Percentiles rank a stretch among this genome's conserved stretches.
These are phyloP conservation scores for Leucoraja ocellata DNA, from an alignment of 2,797 vertebrate species.

Conservation along the genomic window DNA sequence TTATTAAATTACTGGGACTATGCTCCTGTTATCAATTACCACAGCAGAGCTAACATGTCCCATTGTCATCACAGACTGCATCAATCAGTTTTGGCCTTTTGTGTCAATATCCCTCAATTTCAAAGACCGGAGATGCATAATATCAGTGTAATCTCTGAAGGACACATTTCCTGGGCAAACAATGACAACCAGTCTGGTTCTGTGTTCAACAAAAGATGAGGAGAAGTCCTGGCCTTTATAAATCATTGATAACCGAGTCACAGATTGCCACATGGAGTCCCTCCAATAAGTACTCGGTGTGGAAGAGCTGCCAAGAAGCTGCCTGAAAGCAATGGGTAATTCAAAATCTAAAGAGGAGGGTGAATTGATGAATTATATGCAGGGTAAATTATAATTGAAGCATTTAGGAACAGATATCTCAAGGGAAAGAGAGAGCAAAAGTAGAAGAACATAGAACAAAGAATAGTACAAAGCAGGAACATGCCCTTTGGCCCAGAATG, in stretches of 20 bases:
- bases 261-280: background rate
- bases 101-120: slow-evolving; percentile 17
- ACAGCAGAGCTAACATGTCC: slow-evolving; percentile 5
- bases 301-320: background rate
- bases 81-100: slow-evolving; percentile 13
- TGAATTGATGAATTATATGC: background rate
- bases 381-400: background rate
- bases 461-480: too few relatives aligned
- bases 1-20: background rate
- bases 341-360: background rate
- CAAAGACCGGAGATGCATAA: slow-evolving; percentile 1
- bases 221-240: background rate
- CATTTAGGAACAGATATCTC: background rate
- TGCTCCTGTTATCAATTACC: background rate
- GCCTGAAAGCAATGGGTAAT: background rate
- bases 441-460: too few relatives aligned
- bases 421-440: background rate
- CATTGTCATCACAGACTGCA: background rate
- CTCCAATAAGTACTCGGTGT: background rate
- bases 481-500: too few relatives aligned
- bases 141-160: background rate
- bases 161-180: background rate
- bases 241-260: slow-evolving; percentile 5
- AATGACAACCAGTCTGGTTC: background rate
- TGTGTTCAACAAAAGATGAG: background rate